phyloP scores from a whole-genome alignment of 2,797 vertebrate genomes.

The Remorina albescens region DNA sequence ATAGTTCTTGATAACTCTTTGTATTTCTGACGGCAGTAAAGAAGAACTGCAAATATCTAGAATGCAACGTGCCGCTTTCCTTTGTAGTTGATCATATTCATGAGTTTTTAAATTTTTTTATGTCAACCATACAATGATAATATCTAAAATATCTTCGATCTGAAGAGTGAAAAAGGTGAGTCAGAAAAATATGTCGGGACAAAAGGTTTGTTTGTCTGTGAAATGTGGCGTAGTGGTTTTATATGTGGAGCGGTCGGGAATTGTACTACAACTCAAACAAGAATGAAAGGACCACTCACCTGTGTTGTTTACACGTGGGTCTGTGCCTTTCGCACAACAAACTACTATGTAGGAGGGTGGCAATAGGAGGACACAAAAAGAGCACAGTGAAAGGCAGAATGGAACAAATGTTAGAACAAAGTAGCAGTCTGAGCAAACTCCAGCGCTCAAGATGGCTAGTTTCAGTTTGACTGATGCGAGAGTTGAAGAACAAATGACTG shows the following conservation, averaged over 20 bases:
- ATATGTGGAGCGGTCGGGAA: not conserved
- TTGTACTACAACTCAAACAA: too few relatives aligned
- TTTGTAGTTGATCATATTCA: not conserved
- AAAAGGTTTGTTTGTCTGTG: not conserved
- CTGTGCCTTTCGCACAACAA: not conserved
- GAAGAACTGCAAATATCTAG: not conserved
- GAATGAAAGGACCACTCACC: not conserved
- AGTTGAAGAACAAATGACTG: slow-evolving; percentile 22
- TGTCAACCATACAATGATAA: too few relatives aligned
- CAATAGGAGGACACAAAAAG: not conserved
- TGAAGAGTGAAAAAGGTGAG: too few relatives aligned
- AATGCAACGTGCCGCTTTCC: not conserved
- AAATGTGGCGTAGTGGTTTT: too few relatives aligned
- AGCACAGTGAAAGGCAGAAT: not conserved
- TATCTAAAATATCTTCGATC: too few relatives aligned
- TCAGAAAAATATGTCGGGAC: too few relatives aligned
- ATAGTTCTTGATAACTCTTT: too few relatives aligned
- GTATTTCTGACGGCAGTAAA: not conserved
- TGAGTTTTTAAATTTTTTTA: too few relatives aligned
- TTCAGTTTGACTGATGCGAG: slow-evolving; percentile 1
- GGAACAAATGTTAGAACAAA: slow-evolving; percentile 1
- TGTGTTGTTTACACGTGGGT: not conserved
- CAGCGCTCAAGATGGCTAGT: slow-evolving; percentile 11
- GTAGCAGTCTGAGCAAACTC: not conserved
- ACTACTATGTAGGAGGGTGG: not conserved